Conservation (phyloP, 2,113 vertebrate genomes). For the Geococcyx californianus region DNA sequence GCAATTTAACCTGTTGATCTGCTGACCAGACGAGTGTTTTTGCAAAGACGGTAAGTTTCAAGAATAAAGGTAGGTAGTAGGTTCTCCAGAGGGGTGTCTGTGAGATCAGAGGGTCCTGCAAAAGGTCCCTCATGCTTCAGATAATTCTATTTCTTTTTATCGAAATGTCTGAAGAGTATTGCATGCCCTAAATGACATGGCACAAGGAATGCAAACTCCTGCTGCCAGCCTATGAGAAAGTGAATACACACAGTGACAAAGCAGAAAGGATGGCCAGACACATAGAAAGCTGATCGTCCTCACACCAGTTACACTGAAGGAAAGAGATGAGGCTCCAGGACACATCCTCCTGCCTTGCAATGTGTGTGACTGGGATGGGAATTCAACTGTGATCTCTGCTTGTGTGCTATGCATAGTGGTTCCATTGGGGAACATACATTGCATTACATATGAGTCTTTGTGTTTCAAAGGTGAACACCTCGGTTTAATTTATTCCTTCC, state of each 20-base stretch:
- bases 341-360: neutral
- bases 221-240: neutral
- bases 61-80: neutral
- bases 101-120: neutral
- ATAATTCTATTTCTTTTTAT: neutral
- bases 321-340: neutral
- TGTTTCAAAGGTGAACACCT: fast-evolving
- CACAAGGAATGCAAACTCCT: neutral
- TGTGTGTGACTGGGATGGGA: neutral
- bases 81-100: neutral
- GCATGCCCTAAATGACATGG: neutral
- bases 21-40: neutral
- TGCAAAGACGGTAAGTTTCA: neutral
- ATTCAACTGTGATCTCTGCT: neutral
- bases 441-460: fast-evolving
- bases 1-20: neutral
- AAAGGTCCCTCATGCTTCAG: neutral
- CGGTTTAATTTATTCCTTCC: neutral
- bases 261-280: neutral
- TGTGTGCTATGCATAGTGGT: fast-evolving
- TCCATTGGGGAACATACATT: fast-evolving
- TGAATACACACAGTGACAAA: neutral
- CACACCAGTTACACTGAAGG: neutral
- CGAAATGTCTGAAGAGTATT: neutral
- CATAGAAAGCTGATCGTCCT: fast-evolving